Evolutionary conservation across 1,140 invertebrate species (phyloP).

Genomic region (Dreissena polymorpha): DNA sequence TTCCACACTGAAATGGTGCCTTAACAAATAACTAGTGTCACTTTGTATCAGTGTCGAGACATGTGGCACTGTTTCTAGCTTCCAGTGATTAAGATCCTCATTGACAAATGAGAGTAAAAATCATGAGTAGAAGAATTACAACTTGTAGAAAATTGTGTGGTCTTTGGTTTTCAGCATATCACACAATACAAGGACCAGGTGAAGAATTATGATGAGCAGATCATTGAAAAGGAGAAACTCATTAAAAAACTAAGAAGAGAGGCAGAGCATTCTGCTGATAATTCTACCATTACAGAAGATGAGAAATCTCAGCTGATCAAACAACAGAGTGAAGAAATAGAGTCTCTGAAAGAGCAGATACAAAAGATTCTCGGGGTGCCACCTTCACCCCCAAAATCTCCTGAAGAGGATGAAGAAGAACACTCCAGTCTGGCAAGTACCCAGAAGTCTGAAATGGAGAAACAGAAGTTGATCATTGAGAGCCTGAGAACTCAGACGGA

Average conservation of each 20-base stretch:
- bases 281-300: constrained; percentile 20
- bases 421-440: background rate
- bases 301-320: constrained; percentile 34
- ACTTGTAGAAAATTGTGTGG: background rate
- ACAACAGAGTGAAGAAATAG: constrained; percentile 33
- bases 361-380: constrained; percentile 39
- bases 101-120: too few relatives aligned
- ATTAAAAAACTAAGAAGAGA: constrained; percentile 55
- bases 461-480: background rate
- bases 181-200: constrained; percentile 36
- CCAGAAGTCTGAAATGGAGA: background rate
- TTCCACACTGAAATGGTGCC: too few relatives aligned
- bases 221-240: constrained; percentile 50
- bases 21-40: too few relatives aligned
- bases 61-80: too few relatives aligned
- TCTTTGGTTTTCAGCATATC: constrained; percentile 38
- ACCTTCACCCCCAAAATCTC: constrained; percentile 35
- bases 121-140: too few relatives aligned
- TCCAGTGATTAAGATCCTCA: too few relatives aligned
- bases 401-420: background rate
- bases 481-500: constrained; percentile 21
- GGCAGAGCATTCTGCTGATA: constrained; percentile 13
- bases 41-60: too few relatives aligned
- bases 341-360: constrained; percentile 29
- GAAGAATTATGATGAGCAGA: constrained; percentile 51